A percentile compares a stretch with the other conserved stretches of the same genome.
Conservation (phyloP, 2,113 vertebrate genomes). For the Mus pahari region DNA sequence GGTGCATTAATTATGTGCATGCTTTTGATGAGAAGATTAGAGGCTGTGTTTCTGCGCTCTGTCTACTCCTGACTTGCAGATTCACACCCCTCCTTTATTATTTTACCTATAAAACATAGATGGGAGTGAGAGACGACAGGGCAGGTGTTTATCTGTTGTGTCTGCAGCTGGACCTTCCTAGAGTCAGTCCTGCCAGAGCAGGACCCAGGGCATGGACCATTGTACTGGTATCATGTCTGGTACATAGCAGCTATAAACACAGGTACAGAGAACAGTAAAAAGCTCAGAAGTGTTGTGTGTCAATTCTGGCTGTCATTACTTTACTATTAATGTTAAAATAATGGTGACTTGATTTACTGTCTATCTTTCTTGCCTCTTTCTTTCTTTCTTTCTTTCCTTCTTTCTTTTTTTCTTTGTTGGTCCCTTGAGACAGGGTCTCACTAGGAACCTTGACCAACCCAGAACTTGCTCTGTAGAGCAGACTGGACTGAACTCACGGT, state of each 20-base stretch:
- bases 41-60: not conserved
- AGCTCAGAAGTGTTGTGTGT: not conserved
- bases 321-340: not conserved
- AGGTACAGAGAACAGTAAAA: not conserved
- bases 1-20: conserved; percentile 20
- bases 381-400: accelerated
- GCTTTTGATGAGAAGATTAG: conserved; percentile 46
- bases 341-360: not conserved
- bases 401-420: not conserved
- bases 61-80: not conserved
- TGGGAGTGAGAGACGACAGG: not conserved
- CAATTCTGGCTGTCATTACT: not conserved
- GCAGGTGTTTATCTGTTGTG: not conserved
- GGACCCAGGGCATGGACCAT: not conserved
- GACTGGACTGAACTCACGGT: not conserved
- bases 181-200: not conserved
- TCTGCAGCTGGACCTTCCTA: not conserved
- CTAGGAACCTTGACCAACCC: not conserved
- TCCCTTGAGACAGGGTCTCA: not conserved
- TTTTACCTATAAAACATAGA: conserved; percentile 53
- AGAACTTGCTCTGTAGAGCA: not conserved
- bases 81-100: not conserved
- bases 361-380: not conserved
- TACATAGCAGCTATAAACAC: not conserved
- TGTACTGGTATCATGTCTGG: not conserved